phyloP scores from a whole-genome alignment of 2,797 vertebrate species.

The Nasua narica region DNA sequence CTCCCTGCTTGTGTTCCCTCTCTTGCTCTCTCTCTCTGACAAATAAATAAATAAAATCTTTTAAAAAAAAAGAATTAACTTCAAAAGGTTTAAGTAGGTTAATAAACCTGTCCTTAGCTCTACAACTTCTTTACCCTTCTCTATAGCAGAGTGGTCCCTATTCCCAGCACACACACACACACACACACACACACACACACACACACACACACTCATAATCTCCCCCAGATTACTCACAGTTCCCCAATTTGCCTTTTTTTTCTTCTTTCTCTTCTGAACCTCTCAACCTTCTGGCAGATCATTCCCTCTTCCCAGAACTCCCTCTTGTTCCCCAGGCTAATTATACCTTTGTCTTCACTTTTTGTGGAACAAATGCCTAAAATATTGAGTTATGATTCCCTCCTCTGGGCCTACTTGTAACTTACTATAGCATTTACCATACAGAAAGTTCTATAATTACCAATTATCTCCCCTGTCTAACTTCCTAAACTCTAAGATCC shows the following conservation, averaged over 20 bases:
- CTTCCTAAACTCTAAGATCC: neutral
- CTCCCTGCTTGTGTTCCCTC: too few species aligned
- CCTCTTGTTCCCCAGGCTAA: neutral
- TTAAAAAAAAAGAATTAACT: neutral
- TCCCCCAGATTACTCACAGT: neutral
- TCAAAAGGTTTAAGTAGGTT: neutral
- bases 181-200: fast-evolving
- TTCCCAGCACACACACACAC: neutral
- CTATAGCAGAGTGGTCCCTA: neutral
- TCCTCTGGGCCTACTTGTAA: neutral
- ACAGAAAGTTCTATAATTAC: neutral
- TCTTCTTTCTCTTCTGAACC: neutral
- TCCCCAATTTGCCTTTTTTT: neutral
- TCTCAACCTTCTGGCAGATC: neutral
- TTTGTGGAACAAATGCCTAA: neutral
- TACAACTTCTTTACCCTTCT: neutral
- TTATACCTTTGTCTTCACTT: neutral
- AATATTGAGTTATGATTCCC: neutral
- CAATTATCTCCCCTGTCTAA: neutral
- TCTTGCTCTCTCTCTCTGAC: too few species aligned
- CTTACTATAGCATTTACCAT: neutral
- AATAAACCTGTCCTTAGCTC: neutral
- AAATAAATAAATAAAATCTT: too few species aligned
- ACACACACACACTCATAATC: fast-evolving
- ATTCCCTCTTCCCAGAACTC: neutral